Base-by-base conservation (phyloP, 2,888 invertebrate genomes). In the Habrosyne pyritoides region DNA sequence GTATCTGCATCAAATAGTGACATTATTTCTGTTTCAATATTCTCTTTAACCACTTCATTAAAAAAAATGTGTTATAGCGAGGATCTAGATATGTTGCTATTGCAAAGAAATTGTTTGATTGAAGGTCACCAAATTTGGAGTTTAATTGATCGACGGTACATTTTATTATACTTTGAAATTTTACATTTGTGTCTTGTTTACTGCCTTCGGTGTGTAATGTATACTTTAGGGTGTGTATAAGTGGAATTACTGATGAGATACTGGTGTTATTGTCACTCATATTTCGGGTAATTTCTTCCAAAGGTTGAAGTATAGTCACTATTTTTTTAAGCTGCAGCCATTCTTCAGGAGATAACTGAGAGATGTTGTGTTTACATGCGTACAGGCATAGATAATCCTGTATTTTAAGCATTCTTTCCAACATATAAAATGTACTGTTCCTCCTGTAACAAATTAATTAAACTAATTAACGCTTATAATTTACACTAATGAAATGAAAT, bases 181-280 rank as follows among this genome's bases (percentile, higher is more conserved):
- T 58, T 56, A 54, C 54, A 54, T 54, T 58, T 49, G 56, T 58
- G 47, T 58, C 59, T 55, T 21, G 57, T 60, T 57, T 60, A 55
- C 36, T 53, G 49, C 6, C 52, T 57, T 60, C 60, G 22, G 33
- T 55, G 26, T 60, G 53, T 52, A 60, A 53, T 55, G 60, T 55
- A 57, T 57, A 24, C 50, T 55, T 59, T 12, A 59, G 53, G 48
- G 54, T 55, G 53, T 58, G 53, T 53, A 57, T 57, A 18, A 61
- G 47, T 52, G 68, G 66, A 47, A 69, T 69, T 18, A 69, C 68
- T 53, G 65, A 67, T 50, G 67, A 67, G 30, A 69, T 67, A 53
- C 63, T 51, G 47, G 54, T 57, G 21, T 63, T 57, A 52, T 21
- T 56, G 53, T 55, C 57, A 54, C 68, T 71, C 57, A 68, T 33